Percentiles rank a stretch among this genome's conserved stretches.
Conservation (phyloP, 2,888 invertebrate genomes). For the Pherbina coryleti region DNA sequence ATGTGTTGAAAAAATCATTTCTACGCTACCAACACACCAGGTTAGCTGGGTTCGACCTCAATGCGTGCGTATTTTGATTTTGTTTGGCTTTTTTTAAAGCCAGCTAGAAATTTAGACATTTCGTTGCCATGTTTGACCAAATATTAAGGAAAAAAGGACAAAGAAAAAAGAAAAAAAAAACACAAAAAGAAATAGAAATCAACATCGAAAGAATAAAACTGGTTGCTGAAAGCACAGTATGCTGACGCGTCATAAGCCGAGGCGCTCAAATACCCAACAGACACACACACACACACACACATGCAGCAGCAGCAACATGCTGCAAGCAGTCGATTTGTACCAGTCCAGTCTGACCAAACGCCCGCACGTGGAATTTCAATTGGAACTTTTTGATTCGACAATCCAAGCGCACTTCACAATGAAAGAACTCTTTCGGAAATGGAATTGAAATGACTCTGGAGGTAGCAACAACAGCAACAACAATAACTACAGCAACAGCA, state of each 20-base stretch:
- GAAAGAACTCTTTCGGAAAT: constrained; percentile 16
- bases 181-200: neutral
- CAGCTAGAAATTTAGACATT: constrained; percentile 22
- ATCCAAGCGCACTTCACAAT: neutral
- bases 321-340: constrained; percentile 6
- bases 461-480: neutral
- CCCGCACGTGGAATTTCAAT: constrained; percentile 35
- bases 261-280: neutral
- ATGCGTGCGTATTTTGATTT: neutral
- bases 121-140: constrained; percentile 9
- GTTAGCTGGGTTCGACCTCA: neutral
- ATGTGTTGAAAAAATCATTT: too few species aligned
- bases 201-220: neutral
- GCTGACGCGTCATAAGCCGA: constrained; percentile 21
- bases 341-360: constrained; percentile 5
- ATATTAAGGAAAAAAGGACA: neutral
- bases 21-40: too few species aligned
- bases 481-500: neutral
- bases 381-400: constrained; percentile 17
- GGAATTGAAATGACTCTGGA: constrained; percentile 23
- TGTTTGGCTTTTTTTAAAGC: neutral
- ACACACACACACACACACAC: too few species aligned
- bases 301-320: neutral
- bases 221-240: neutral
- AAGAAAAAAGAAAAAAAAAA: neutral